Conservation (phyloP, 1,140 invertebrate species). For the Drosophila fuyamai region DNA sequence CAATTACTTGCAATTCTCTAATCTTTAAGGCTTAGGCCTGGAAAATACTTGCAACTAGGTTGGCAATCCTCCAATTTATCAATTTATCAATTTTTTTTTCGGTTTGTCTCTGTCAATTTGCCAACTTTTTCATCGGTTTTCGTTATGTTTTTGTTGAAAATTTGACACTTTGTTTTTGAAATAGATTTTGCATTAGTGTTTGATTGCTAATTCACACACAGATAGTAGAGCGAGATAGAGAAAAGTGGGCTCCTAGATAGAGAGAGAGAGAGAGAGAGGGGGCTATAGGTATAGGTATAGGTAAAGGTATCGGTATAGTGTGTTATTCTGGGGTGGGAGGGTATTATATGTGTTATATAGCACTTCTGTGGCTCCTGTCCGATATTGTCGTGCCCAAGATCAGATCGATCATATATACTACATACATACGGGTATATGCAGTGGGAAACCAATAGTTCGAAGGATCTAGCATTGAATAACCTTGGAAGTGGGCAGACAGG, state of each 20-base stretch:
- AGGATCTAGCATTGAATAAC: conserved; percentile 48
- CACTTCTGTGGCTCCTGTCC: conserved; percentile 10
- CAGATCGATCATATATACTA: conserved; percentile 24
- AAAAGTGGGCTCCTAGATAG: background rate
- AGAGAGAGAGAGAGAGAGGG: conserved; percentile 14
- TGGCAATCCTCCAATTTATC: conserved; percentile 45
- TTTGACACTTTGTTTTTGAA: conserved; percentile 63
- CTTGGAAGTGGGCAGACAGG: conserved; percentile 8
- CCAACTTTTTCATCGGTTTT: conserved; percentile 25
- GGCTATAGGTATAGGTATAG: conserved; percentile 1
- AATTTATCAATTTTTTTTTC: conserved; percentile 5
- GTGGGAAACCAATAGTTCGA: conserved; percentile 67
- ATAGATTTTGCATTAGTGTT: conserved; percentile 33
- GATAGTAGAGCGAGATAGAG: conserved; percentile 15
- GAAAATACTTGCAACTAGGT: conserved; percentile 50
- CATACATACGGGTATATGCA: conserved; percentile 9
- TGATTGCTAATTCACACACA: conserved; percentile 42
- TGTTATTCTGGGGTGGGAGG: conserved; percentile 34
- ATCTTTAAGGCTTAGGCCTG: conserved; percentile 46
- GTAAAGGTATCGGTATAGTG: conserved; percentile 2
- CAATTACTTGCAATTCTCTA: conserved; percentile 28
- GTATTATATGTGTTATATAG: conserved; percentile 16
- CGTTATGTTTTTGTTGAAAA: conserved; percentile 37
- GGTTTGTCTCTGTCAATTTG: conserved; percentile 9
- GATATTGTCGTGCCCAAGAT: conserved; percentile 58